These are phyloP conservation scores for Rhyacophila brunnea DNA, from an alignment of 1,140 invertebrate genomes.

Conservation along the genomic window DNA sequence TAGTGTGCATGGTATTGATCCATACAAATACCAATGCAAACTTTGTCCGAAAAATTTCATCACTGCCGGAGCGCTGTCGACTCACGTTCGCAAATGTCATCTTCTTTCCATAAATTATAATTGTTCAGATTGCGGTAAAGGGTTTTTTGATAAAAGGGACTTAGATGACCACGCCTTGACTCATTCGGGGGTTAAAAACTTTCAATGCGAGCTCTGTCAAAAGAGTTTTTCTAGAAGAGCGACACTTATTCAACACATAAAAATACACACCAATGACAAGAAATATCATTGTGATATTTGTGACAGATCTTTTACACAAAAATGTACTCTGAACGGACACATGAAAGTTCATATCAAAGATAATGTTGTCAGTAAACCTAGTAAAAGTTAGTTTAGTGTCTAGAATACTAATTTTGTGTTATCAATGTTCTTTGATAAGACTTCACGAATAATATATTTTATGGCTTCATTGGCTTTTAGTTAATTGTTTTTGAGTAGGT, in stretches of 20 bases:
- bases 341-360: conserved; percentile 3
- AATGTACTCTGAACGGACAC: conserved; percentile 4
- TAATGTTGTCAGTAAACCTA: too few species aligned
- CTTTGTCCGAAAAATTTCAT: conserved; percentile 4
- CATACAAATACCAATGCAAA: conserved; percentile 14
- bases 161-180: too few species aligned
- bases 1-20: not conserved
- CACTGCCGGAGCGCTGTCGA: not conserved
- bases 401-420: too few species aligned
- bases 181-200: too few species aligned
- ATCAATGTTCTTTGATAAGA: too few species aligned
- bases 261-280: not conserved
- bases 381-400: too few species aligned
- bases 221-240: conserved; percentile 1
- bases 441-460: too few species aligned
- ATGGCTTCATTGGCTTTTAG: too few species aligned
- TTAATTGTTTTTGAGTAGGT: too few species aligned
- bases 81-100: conserved; percentile 11
- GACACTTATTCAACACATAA: not conserved
- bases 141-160: too few species aligned
- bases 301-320: conserved; percentile 4
- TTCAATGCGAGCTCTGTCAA: not conserved
- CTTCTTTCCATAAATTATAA: conserved; percentile 1
- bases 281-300: conserved; percentile 3
- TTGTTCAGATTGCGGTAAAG: too few species aligned